phyloP scores from a whole-genome alignment of 2,797 vertebrate species.

The Borostomias antarcticus region DNA sequence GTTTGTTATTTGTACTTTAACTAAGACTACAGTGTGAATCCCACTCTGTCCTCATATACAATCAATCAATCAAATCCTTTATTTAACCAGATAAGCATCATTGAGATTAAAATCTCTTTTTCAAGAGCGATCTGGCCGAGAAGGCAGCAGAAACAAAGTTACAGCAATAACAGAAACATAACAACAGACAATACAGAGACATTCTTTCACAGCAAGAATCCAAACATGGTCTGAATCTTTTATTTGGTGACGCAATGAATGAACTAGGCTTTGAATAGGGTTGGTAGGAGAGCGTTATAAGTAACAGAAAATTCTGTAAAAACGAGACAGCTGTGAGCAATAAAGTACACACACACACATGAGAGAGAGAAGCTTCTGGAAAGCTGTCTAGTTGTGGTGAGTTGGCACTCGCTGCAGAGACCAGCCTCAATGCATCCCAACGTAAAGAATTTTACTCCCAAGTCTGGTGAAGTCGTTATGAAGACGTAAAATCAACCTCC shows the following conservation, averaged over 20 bases:
- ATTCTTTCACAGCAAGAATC: too few species aligned
- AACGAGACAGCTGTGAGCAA: conserved; percentile 62
- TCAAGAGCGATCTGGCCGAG: too few species aligned
- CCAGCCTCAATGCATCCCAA: conserved; percentile 35
- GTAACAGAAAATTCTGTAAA: conserved; percentile 38
- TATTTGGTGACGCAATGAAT: conserved; percentile 9
- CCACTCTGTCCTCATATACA: neutral
- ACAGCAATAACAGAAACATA: too few species aligned
- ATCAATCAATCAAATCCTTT: too few species aligned
- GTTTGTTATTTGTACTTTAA: too few species aligned
- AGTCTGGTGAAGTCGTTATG: conserved; percentile 62
- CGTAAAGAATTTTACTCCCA: conserved; percentile 36
- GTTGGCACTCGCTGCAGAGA: conserved; percentile 46
- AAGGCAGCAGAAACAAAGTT: too few species aligned
- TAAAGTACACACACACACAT: conserved; percentile 56
- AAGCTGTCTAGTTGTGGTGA: conserved; percentile 52
- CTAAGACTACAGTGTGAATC: neutral
- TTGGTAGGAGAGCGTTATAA: conserved; percentile 20
- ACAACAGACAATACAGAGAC: too few species aligned
- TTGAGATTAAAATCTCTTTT: too few species aligned
- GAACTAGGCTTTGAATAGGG: conserved; percentile 21
- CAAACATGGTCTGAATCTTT: neutral
- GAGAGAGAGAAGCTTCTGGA: conserved; percentile 50
- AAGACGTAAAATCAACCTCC: conserved; percentile 34
- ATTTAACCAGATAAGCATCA: too few species aligned